phyloP scores from a whole-genome alignment of 2,888 invertebrate species.

The Apamea monoglypha region DNA sequence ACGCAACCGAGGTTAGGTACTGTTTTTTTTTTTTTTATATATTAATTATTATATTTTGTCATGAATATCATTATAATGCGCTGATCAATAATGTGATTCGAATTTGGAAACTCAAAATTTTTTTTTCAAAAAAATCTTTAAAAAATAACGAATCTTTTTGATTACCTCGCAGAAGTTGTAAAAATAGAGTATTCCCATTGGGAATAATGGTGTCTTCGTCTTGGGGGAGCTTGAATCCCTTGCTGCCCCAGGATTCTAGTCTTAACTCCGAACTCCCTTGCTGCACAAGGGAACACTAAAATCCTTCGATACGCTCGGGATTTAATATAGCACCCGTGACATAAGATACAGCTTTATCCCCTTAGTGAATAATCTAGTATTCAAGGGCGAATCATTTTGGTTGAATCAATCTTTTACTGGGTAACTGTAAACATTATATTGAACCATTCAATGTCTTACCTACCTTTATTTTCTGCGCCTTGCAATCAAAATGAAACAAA shows the following conservation, averaged over 20 bases:
- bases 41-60: too few species aligned
- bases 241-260: neutral
- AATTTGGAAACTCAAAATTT: too few species aligned
- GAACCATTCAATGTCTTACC: neutral
- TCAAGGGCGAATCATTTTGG: neutral
- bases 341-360: neutral
- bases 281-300: neutral
- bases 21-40: conserved; percentile 22
- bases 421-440: neutral
- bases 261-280: neutral
- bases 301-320: neutral
- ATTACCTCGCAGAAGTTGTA: neutral
- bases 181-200: neutral
- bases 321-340: neutral
- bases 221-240: neutral
- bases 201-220: neutral
- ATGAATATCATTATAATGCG: neutral
- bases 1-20: conserved; percentile 30
- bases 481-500: neutral
- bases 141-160: neutral
- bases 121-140: too few species aligned
- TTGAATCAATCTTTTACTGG: neutral
- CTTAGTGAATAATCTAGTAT: neutral
- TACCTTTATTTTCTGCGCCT: neutral
- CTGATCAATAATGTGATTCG: neutral